A percentile compares a stretch with the other conserved stretches of the same genome.
Evolutionary conservation across 2,113 vertebrate species (phyloP).

Genomic region (Chionis minor): DNA sequence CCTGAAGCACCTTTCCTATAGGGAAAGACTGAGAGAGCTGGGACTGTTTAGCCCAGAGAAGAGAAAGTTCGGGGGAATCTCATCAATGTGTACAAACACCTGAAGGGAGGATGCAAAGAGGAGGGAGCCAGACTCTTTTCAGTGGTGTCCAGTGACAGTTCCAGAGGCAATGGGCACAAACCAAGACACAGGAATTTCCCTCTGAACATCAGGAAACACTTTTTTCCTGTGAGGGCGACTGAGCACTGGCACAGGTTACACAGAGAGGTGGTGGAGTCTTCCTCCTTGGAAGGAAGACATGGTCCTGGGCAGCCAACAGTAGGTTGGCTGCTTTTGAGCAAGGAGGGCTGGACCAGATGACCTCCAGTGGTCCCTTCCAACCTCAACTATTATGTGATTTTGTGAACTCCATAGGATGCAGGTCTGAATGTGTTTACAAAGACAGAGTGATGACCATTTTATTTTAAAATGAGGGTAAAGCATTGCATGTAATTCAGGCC

Average conservation of each 20-base stretch:
- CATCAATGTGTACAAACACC: not conserved
- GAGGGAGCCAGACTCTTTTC: not conserved
- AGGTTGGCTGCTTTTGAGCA: not conserved
- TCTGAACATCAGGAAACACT: not conserved
- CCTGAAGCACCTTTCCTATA: not conserved
- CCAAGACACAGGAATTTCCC: not conserved
- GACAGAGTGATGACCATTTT: not conserved
- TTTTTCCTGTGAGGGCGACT: not conserved
- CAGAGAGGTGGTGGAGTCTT: not conserved
- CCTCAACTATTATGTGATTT: not conserved
- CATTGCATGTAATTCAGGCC: not conserved
- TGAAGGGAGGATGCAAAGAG: not conserved
- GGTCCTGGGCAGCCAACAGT: fast-evolving
- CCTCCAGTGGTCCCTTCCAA: not conserved
- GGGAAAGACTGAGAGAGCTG: not conserved
- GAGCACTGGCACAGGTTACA: not conserved
- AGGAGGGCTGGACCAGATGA: not conserved
- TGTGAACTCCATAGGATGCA: not conserved
- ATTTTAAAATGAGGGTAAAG: not conserved
- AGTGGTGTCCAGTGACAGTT: not conserved
- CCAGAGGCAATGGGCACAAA: not conserved
- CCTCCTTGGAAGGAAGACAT: not conserved
- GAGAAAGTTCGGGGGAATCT: not conserved
- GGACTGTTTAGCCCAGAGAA: not conserved
- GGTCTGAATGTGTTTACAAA: not conserved